Percentiles rank a stretch among this genome's conserved stretches.
Evolutionary conservation across 2,888 invertebrate species (phyloP).

Genomic region (Pterostichus niger): DNA sequence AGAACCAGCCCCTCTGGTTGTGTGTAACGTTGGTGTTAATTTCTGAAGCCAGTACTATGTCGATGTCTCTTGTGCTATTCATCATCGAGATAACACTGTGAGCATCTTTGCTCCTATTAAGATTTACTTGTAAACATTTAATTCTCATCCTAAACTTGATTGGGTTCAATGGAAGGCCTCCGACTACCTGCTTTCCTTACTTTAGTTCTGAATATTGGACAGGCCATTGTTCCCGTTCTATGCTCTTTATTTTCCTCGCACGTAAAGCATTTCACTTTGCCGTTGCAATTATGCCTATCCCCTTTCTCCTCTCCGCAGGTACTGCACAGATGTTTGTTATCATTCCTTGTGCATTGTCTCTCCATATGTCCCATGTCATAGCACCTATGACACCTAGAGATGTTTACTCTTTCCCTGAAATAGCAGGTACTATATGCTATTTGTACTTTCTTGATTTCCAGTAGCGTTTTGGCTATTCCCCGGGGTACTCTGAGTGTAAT

Average conservation of each 20-base stretch:
- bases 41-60: neutral
- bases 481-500: no score
- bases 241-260: conserved; percentile 29
- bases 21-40: no score
- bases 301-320: conserved; percentile 18
- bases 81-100: neutral
- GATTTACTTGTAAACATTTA: neutral
- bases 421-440: no score
- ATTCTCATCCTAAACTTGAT: neutral
- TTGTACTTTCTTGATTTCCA: no score
- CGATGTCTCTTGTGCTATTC: neutral
- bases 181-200: conserved; percentile 59
- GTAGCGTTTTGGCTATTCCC: no score
- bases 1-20: no score
- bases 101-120: neutral
- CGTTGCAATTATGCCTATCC: neutral
- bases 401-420: conserved; percentile 1
- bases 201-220: conserved; percentile 7
- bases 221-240: conserved; percentile 28
- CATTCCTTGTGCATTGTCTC: neutral
- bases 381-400: conserved; percentile 26
- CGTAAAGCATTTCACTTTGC: conserved; percentile 26
- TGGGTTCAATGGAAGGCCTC: neutral
- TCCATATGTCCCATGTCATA: conserved; percentile 27
- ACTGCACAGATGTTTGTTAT: neutral